Conservation (phyloP, 2,888 invertebrate genomes). For the Rhogogaster chlorosoma region DNA sequence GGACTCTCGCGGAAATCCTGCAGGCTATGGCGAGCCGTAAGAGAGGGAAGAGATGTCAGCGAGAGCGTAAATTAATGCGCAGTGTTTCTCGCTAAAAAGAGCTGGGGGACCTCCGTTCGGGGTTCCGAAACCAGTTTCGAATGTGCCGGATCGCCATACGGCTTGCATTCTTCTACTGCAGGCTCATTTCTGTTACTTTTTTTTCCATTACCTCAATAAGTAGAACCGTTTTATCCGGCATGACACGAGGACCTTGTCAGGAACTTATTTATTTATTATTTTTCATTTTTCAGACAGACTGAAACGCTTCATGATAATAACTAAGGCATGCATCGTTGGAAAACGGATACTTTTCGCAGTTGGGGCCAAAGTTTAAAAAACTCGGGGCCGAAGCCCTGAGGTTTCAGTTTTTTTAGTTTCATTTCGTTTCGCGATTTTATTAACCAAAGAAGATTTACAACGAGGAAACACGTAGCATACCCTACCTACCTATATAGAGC, state of each 20-base stretch:
- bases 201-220: conserved; percentile 13
- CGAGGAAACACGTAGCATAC: neutral
- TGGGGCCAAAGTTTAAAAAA: neutral
- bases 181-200: neutral
- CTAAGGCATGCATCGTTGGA: neutral
- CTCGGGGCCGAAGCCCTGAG: neutral
- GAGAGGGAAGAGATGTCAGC: conserved; percentile 52
- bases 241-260: neutral
- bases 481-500: neutral
- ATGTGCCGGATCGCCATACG: conserved; percentile 47
- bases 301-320: neutral
- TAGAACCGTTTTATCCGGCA: conserved; percentile 12
- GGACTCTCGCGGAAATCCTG: conserved; percentile 30
- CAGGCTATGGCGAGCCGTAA: neutral
- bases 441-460: neutral
- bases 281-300: neutral
- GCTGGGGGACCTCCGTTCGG: conserved; percentile 36
- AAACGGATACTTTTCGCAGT: neutral
- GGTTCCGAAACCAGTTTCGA: conserved; percentile 51
- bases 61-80: conserved; percentile 55
- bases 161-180: conserved; percentile 47
- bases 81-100: conserved; percentile 51
- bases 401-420: neutral
- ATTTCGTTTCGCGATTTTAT: neutral
- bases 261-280: neutral